Evolutionary conservation across 1,140 invertebrate genomes (phyloP).

Genomic region (Hycleus cichorii): DNA sequence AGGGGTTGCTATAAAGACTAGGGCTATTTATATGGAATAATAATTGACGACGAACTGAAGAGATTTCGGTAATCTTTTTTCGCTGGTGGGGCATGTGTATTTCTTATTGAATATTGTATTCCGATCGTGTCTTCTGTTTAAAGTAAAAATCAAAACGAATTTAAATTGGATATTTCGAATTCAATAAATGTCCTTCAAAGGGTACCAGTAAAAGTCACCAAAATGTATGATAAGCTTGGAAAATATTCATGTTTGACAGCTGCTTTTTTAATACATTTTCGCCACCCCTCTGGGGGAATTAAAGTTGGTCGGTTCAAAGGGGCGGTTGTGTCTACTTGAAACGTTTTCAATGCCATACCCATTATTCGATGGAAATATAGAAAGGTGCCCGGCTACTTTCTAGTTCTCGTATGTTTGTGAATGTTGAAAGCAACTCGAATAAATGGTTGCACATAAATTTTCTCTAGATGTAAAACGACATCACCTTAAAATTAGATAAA

Average conservation of each 20-base stretch:
- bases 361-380: slow-evolving; percentile 10
- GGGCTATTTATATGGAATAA: no score
- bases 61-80: no score
- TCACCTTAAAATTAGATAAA: slow-evolving; percentile 26
- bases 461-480: no score
- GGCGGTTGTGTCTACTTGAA: slow-evolving; percentile 19
- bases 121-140: neutral
- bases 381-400: neutral
- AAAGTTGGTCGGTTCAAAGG: slow-evolving; percentile 15
- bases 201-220: slow-evolving; percentile 12
- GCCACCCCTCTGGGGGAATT: slow-evolving; percentile 21
- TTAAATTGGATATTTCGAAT: slow-evolving; percentile 16
- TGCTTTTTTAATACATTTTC: slow-evolving; percentile 24
- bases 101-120: no score
- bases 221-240: slow-evolving; percentile 9
- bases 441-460: no score
- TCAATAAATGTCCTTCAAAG: slow-evolving; percentile 13
- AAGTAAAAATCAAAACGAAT: neutral
- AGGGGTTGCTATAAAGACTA: no score
- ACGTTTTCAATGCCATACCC: slow-evolving; percentile 12
- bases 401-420: no score
- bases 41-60: no score
- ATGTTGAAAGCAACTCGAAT: no score
- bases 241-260: slow-evolving; percentile 27
- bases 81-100: no score